These are phyloP conservation scores for Malacoctenus gilli DNA, from an alignment of 2,797 vertebrate species.

Conservation along the genomic window DNA sequence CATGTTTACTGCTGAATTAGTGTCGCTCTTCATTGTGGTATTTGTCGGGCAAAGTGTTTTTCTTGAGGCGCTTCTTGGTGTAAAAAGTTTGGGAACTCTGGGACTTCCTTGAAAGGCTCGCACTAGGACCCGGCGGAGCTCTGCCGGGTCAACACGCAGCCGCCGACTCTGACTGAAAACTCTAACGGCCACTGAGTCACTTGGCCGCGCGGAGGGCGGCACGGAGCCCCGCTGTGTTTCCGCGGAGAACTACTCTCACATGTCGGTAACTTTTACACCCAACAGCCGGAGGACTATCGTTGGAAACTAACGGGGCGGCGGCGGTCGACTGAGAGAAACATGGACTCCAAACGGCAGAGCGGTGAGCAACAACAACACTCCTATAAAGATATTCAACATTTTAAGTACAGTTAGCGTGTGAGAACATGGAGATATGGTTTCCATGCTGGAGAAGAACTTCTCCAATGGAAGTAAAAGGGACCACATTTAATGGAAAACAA, in stretches of 20 bases:
- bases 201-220: conserved; percentile 34
- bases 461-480: not conserved
- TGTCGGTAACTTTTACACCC: conserved; percentile 31
- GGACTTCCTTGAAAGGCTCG: not conserved
- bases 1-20: too few relatives aligned
- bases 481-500: not conserved
- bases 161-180: conserved; percentile 28
- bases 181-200: conserved; percentile 53
- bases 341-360: conserved; percentile 67
- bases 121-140: conserved; percentile 64
- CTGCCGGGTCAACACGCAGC: conserved; percentile 9
- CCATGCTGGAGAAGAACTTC: not conserved
- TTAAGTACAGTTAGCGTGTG: not conserved
- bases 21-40: too few relatives aligned
- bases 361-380: conserved; percentile 56
- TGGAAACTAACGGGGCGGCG: conserved; percentile 1
- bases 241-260: conserved; percentile 22
- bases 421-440: conserved; percentile 1
- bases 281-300: conserved; percentile 29
- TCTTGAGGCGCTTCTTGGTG: too few relatives aligned
- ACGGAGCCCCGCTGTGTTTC: conserved; percentile 22
- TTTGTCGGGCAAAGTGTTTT: too few relatives aligned
- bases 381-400: not conserved
- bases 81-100: too few relatives aligned
- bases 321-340: conserved; percentile 10